Evolutionary conservation across 2,888 invertebrate genomes (phyloP), one percentile per base, ranked within the genome.

Genomic region (Dasysyrphus albostriatus): DNA sequence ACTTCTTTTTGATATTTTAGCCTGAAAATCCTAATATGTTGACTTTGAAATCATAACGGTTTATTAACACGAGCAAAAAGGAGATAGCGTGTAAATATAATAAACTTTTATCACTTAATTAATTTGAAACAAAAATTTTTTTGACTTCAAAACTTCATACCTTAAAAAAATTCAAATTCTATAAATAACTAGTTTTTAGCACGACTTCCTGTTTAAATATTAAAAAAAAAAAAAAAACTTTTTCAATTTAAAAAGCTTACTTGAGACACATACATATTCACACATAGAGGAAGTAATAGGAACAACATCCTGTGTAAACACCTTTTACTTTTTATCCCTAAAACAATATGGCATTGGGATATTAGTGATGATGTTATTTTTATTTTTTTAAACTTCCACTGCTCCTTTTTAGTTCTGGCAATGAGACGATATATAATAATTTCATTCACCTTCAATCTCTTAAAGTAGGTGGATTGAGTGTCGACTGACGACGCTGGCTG

Each of bases 401-500:
- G 51, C 59, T 73, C 56, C 69, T 56, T 49, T 75, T 51, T 65
- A 58, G 56, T 59, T 74, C 51, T 44, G 29, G 1, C 54, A 39
- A 51, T 24, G 10, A 51, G 12, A 39, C n/a, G 47, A 42, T 34
- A 75, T 59, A 61, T 51, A 70, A 73, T 58, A 58, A 77, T 51
- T 61, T 51, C 42, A 70, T 78, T 47, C 42, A 73, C 61, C 72
- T 77, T 67, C 82, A 82, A 65, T 77, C 73, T 54, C n/a, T 34
- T 74, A 51, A 74, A 69, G 72, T 47, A 58, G 67, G 63, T 29
- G 69, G 32, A 58, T 67, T 54, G 29, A 39, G 63, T 75, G 58
- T 75, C 58, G 24, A 24, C 24, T 24, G 24, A 24, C 24, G 24
- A 24, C 24, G 14, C 10, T 14, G 9, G 32, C 5, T 5, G 32